These are phyloP conservation scores for Danionella cerebrum DNA, from an alignment of 2,113 vertebrate species.

Conservation along the genomic window DNA sequence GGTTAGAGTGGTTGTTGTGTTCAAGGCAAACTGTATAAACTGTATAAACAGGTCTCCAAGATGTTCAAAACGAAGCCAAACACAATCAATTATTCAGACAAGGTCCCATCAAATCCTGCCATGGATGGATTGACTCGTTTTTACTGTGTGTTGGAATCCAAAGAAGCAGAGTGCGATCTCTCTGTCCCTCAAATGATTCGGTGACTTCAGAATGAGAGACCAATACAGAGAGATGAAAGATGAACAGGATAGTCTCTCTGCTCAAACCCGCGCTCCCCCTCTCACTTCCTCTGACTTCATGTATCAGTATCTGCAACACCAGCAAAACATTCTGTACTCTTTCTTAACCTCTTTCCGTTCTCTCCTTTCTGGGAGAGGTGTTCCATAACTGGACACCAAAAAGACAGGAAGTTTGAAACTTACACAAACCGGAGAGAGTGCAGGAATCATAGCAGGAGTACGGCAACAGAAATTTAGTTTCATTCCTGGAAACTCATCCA, in stretches of 20 bases:
- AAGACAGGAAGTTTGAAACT: neutral
- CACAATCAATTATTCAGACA: constrained; percentile 20
- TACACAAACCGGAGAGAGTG: constrained; percentile 74
- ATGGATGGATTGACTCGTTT: constrained; percentile 4
- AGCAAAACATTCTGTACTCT: constrained; percentile 19
- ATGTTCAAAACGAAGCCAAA: constrained; percentile 7
- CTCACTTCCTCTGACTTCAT: neutral
- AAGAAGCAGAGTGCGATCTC: neutral
- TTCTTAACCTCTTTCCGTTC: constrained; percentile 32
- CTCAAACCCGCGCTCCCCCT: neutral
- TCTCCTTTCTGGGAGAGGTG: constrained; percentile 75
- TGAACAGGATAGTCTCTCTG: constrained; percentile 1
- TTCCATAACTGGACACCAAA: constrained; percentile 73
- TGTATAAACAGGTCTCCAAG: neutral
- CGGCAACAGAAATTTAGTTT: constrained; percentile 75
- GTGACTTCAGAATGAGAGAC: neutral
- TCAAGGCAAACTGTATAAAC: constrained; percentile 2
- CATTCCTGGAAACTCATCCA: constrained; percentile 58
- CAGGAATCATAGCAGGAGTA: constrained; percentile 72
- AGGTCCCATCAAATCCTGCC: neutral
- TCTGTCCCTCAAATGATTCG: neutral
- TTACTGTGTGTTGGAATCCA: neutral
- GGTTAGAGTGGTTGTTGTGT: constrained; percentile 14
- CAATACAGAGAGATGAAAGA: neutral
- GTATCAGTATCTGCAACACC: constrained; percentile 28